Evolutionary conservation across 2,797 vertebrate genomes (phyloP).

Genomic region (Linurgus olivaceus): DNA sequence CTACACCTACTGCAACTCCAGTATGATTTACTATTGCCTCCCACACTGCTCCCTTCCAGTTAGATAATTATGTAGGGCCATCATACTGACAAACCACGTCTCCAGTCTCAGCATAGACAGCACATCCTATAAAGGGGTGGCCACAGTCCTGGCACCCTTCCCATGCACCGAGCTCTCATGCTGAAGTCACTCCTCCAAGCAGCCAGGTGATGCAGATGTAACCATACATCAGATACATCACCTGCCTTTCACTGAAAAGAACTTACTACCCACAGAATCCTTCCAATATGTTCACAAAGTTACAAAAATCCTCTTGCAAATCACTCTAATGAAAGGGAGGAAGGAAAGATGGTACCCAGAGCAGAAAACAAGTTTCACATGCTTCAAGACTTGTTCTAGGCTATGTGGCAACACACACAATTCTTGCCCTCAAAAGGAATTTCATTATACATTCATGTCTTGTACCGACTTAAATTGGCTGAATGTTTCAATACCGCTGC

Average conservation of each 20-base stretch:
- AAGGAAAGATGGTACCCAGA: background rate
- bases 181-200: background rate
- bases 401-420: background rate
- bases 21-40: background rate
- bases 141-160: background rate
- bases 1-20: background rate
- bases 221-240: rapidly evolving
- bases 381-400: background rate
- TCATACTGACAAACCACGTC: background rate
- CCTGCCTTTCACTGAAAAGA: background rate
- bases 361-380: background rate
- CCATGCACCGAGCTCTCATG: background rate
- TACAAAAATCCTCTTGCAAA: background rate
- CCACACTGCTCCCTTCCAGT: background rate
- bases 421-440: background rate
- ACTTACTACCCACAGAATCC: background rate
- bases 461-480: background rate
- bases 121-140: background rate
- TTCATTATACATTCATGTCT: background rate
- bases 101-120: rapidly evolving
- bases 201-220: background rate
- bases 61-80: background rate
- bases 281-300: background rate
- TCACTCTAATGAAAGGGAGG: background rate
- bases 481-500: background rate